These are phyloP conservation scores for Megalurothrips usitatus DNA, from an alignment of 2,888 invertebrate species.

Conservation along the genomic window DNA sequence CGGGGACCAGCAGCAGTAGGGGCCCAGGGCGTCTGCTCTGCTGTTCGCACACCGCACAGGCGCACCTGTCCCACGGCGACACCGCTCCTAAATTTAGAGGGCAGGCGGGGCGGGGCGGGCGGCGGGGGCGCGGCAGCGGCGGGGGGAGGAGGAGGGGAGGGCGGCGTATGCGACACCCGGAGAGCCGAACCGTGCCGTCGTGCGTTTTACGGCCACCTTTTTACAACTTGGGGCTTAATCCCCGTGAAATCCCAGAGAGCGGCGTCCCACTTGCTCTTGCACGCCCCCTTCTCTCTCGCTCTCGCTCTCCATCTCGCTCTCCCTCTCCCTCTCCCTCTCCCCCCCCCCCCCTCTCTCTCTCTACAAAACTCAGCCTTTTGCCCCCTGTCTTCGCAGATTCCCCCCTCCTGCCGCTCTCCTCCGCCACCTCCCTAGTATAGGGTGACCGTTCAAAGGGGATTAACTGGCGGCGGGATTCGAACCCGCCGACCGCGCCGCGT, in stretches of 20 bases:
- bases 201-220: slow-evolving; percentile 15
- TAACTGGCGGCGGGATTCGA: no score
- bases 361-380: no score
- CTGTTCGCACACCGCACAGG: not conserved
- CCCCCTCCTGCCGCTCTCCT: no score
- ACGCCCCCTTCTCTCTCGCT: not conserved
- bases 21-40: not conserved
- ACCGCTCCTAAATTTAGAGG: slow-evolving; percentile 1
- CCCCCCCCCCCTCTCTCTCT: no score
- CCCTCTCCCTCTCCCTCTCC: no score
- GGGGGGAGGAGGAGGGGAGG: not conserved
- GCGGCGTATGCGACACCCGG: not conserved
- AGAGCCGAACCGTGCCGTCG: not conserved
- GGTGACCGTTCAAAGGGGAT: no score
- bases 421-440: no score
- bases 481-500: no score
- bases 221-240: slow-evolving; percentile 24
- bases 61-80: not conserved
- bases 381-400: no score
- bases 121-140: not conserved
- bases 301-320: no score
- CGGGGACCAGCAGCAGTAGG: not conserved
- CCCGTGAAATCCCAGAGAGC: slow-evolving; percentile 1
- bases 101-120: not conserved
- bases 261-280: not conserved